Evolutionary conservation across 2,797 vertebrate genomes (phyloP).

Genomic region (Pseudocheirus occidentalis): DNA sequence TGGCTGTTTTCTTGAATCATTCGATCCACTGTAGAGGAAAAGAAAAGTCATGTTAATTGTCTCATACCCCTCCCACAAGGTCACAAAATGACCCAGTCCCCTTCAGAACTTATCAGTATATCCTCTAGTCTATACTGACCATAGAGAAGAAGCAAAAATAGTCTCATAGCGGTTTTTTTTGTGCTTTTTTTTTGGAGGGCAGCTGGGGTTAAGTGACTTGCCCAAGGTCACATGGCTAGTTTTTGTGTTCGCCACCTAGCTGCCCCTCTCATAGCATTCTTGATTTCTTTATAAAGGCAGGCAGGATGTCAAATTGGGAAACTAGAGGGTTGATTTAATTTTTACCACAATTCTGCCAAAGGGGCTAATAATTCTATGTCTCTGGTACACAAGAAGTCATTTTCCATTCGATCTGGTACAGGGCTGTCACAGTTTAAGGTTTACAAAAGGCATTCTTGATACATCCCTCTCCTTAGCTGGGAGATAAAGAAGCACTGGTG

Average conservation of each 20-base stretch:
- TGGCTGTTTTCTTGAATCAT: conserved; percentile 94
- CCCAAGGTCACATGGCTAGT: too few relatives aligned
- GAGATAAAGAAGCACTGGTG: not conserved
- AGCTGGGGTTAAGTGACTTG: too few relatives aligned
- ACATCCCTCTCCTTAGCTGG: not conserved
- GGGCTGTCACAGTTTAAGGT: not conserved
- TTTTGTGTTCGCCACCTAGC: too few relatives aligned
- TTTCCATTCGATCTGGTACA: not conserved
- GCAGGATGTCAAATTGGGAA: not conserved
- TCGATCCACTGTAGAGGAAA: conserved; percentile 89
- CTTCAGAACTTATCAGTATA: not conserved
- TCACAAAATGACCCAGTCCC: not conserved
- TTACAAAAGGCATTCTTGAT: not conserved
- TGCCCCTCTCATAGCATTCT: not conserved
- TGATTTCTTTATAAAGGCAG: not conserved
- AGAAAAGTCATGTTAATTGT: conserved; percentile 15
- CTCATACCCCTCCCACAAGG: not conserved
- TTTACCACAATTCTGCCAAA: not conserved
- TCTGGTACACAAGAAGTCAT: not conserved
- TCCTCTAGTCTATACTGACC: not conserved
- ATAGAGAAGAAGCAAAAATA: not conserved
- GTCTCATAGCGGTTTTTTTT: not conserved
- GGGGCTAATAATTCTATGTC: not conserved
- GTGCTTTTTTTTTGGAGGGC: too few relatives aligned
- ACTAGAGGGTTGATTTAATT: not conserved